phyloP scores from a whole-genome alignment of 2,888 invertebrate species.

The Eupithecia centaureata region DNA sequence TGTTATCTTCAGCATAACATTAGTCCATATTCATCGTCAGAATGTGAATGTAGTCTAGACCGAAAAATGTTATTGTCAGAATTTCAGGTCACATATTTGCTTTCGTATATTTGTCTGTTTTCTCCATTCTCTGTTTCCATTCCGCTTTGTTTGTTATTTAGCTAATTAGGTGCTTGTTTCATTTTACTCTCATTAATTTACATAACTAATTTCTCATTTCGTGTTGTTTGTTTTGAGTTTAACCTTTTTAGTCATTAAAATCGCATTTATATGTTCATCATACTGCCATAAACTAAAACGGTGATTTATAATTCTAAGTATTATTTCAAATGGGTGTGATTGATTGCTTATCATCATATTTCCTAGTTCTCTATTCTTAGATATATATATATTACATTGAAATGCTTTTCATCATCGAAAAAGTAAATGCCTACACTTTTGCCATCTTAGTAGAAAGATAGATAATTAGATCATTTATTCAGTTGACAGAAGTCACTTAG shows the following conservation, averaged over 20 bases:
- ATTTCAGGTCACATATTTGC: constrained; percentile 10
- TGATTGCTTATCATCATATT: no score
- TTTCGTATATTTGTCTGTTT: constrained; percentile 8
- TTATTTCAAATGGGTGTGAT: no score
- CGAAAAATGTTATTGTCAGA: constrained; percentile 4
- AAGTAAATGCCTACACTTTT: no score
- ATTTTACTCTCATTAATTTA: background rate
- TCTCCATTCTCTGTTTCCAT: constrained; percentile 5
- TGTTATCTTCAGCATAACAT: constrained; percentile 7
- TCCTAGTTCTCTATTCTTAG: no score
- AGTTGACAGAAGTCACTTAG: no score
- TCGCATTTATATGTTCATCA: background rate
- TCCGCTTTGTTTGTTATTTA: constrained; percentile 1
- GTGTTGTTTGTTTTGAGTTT: background rate
- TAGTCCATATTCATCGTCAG: background rate
- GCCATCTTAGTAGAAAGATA: no score
- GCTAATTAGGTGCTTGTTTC: constrained; percentile 1
- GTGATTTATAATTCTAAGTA: no score
- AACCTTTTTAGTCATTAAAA: background rate
- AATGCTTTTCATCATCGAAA: no score
- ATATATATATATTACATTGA: no score
- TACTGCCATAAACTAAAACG: no score
- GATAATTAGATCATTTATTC: no score
- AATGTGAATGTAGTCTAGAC: constrained; percentile 11
- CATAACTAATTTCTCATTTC: background rate